phyloP scores from a whole-genome alignment of 2,888 invertebrate species.

The Agapetus fuscipes region DNA sequence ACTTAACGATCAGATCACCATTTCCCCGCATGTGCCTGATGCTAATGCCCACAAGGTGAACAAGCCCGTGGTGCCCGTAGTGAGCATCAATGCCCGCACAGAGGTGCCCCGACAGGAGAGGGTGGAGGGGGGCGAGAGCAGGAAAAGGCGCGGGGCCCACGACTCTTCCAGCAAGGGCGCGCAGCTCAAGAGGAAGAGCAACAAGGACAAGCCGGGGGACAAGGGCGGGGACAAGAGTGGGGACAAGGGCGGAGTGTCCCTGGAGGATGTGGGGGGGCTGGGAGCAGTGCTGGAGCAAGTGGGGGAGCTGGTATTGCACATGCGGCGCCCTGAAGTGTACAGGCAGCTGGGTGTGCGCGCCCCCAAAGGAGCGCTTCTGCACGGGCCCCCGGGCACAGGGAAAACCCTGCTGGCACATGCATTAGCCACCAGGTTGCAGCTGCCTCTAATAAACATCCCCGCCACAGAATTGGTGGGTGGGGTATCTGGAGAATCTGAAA shows the following conservation, averaged over 20 bases:
- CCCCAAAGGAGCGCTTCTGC: conserved; percentile 82
- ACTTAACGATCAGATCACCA: conserved; percentile 41
- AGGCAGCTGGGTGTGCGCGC: conserved; percentile 73
- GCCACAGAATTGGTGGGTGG: conserved; percentile 92
- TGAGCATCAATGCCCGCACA: conserved; percentile 12
- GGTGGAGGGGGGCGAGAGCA: not conserved
- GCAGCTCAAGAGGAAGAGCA: conserved; percentile 23
- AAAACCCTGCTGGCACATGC: conserved; percentile 75
- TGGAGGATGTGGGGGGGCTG: conserved; percentile 75
- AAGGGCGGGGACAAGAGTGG: conserved; percentile 27
- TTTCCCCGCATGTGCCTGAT: conserved; percentile 15
- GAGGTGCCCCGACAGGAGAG: not conserved
- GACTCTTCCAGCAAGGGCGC: conserved; percentile 25
- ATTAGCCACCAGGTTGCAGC: conserved; percentile 73
- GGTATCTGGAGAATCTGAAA: conserved; percentile 93
- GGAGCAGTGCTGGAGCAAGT: conserved; percentile 59
- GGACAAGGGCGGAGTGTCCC: conserved; percentile 42
- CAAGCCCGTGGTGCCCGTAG: conserved; percentile 10
- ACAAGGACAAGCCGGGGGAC: too few relatives aligned
- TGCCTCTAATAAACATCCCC: conserved; percentile 79
- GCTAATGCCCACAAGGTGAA: conserved; percentile 14
- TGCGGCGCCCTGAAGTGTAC: conserved; percentile 88
- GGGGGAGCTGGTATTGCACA: conserved; percentile 69
- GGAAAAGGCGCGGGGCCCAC: not conserved
- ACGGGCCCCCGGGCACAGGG: conserved; percentile 95